Evolutionary conservation across 2,888 invertebrate species (phyloP), one percentile per base, ranked within the genome.

Genomic region (Amphipoea lucens): DNA sequence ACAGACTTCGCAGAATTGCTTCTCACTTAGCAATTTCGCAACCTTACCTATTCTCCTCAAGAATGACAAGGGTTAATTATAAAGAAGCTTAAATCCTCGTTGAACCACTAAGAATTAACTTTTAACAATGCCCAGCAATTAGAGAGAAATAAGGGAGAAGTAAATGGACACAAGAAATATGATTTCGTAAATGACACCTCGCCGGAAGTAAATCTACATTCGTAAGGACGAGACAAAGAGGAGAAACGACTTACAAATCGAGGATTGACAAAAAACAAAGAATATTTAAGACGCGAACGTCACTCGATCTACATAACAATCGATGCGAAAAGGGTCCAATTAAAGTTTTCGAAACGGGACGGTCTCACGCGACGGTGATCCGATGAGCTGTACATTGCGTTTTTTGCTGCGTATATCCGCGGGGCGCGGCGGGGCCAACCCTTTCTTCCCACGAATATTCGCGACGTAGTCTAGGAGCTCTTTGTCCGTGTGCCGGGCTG

Each of bases 401-500:
- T 91, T 92, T 93, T 92, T 91, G 86, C 78, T 81, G 85, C 82
- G 82, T 87, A 88, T 85, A 88, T 85, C 84, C 88, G 87, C 90
- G 88, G 81, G 71, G 81, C 88, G 84, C 90, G 88, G 79, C 70
- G 74, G 75, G 81, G 54, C 81, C 85, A 92, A 92, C 94, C 93
- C 94, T 92, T 88, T 84, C 85, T 94, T 94, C 94, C 92, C 94
- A 94, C 94, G 94, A 91, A 92, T 92, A 92, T 92, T 90, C 91
- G 87, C 91, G 87, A 88, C 89, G 82, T n/a, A 86, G 82, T 84
- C 86, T 91, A 88, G 84, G 77, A 81, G 85, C 86, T 89, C 90
- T 91, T 90, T 91, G 90, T 90, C 69, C 81, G 78, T 73, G 70
- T 40, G 85, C 20, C 65, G n/a, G 67, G 87, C 83, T 84, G 88